Evolutionary conservation across 2,888 invertebrate species (phyloP), one percentile per base, ranked within the genome.

Genomic region (Ashinkailepas kermadecensis): DNA sequence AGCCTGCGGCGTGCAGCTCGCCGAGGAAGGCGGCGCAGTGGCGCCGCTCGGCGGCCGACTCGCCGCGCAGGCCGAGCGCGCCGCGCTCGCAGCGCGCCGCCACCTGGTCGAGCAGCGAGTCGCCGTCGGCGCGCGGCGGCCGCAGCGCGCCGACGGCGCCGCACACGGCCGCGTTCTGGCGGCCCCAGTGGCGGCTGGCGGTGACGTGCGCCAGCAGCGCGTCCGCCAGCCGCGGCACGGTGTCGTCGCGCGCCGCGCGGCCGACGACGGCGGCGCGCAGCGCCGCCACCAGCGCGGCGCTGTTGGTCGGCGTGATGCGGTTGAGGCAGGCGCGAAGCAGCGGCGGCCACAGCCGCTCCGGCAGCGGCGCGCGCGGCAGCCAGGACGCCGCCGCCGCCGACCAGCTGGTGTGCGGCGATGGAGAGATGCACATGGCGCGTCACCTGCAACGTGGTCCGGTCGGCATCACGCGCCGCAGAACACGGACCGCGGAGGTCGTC

Each of bases 1-100:
- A 92, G 82, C 90, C 92, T 81, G 91, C 91, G 80, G 90, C 56
- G 74, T 74, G 74, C 56, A 74, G 74, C 21, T 74, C 74, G 54
- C 74, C 74, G 10, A 74, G 74, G 21, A 74, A 74, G 21, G 74
- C 74, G 21, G 74, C 74, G 56, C 74, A 74, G 74, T 74, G 74
- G 10, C 74, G 54, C 12, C 74, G 74, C 74, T 11, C 21, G 2
- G 54, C 54, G 15, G 74, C 6, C 18, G 23, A 23, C 10, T 13
- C 74, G 54, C 10, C 56, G 10, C 1, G 21, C 56, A 21, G 15
- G 0, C 56, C 74, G 10, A 74, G 74, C 74, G 74, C 74, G 1
- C 54, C 74, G 8, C 54, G 54, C 56, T 74, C 54, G 21, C 74
- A 74, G 54, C 74, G 74, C 54, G 54, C 56, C 21, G 21, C 15